phyloP scores from a whole-genome alignment of 1,140 invertebrate species.

The Zaprionus taronus region DNA sequence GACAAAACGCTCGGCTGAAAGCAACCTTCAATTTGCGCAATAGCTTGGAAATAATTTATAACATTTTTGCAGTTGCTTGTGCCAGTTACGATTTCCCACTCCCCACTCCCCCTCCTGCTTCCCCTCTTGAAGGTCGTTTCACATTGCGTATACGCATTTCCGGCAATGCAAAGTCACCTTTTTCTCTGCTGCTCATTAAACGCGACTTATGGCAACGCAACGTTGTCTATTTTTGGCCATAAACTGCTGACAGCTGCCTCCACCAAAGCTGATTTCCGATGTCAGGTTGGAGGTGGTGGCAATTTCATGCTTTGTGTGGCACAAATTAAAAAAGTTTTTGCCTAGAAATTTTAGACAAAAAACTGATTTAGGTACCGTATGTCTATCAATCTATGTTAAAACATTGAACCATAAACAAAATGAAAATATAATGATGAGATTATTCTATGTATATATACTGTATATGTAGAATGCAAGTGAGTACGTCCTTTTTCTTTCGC shows the following conservation, averaged over 20 bases:
- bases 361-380: not conserved
- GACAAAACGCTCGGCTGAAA: conserved; percentile 69
- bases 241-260: conserved; percentile 73
- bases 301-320: conserved; percentile 4
- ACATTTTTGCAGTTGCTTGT: conserved; percentile 59
- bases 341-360: not conserved
- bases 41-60: conserved; percentile 81
- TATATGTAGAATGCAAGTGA: no score
- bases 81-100: not conserved
- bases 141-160: conserved; percentile 5
- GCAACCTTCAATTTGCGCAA: conserved; percentile 75
- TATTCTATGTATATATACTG: no score
- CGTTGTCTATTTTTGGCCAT: conserved; percentile 53
- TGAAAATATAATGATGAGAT: no score
- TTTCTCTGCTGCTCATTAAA: conserved; percentile 63
- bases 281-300: not conserved
- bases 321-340: conserved; percentile 6
- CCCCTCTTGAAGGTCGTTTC: not conserved
- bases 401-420: no score
- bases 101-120: not conserved
- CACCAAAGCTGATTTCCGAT: conserved; percentile 21
- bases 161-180: conserved; percentile 28
- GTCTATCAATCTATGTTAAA: not conserved
- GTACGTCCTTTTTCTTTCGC: no score
- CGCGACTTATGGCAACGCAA: conserved; percentile 56